These are phyloP conservation scores for Darevskia nairensis DNA, from an alignment of 2,797 vertebrate species.

Conservation along the genomic window DNA sequence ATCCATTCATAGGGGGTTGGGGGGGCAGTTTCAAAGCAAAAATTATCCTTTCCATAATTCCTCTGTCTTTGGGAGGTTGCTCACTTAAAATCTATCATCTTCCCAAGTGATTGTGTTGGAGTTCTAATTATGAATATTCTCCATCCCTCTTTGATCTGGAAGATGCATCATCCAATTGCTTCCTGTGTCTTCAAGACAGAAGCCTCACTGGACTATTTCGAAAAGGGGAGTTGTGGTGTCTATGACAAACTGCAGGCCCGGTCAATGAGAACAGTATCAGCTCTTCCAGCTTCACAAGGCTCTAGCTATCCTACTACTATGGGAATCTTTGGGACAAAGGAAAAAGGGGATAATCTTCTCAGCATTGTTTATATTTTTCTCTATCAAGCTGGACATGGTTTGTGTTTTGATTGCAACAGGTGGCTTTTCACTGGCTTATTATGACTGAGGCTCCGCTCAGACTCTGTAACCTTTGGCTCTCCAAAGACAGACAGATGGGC, in stretches of 20 bases:
- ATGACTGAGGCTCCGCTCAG: not conserved
- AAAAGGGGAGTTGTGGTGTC: not conserved
- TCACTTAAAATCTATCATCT: not conserved
- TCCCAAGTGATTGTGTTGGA: not conserved
- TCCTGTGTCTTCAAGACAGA: not conserved
- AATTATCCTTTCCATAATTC: not conserved
- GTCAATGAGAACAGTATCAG: not conserved
- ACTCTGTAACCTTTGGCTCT: not conserved
- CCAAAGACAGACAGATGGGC: not conserved
- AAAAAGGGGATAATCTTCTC: slow-evolving; percentile 24
- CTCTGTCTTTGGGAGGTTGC: not conserved
- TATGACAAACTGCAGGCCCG: not conserved
- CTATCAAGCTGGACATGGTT: not conserved
- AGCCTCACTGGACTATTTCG: not conserved
- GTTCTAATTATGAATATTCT: not conserved
- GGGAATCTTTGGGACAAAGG: slow-evolving; percentile 44
- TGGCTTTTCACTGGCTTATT: slow-evolving; percentile 40
- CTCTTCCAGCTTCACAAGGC: slow-evolving; percentile 8
- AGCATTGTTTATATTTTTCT: slow-evolving; percentile 3
- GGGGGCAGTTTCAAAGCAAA: too few relatives aligned
- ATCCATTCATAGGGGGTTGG: too few relatives aligned
- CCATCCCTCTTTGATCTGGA: not conserved
- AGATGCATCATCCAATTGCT: not conserved
- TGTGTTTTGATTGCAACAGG: slow-evolving; percentile 52
- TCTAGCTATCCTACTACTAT: slow-evolving; percentile 51